phyloP scores from a whole-genome alignment of 2,797 vertebrate species.

The Tolypeutes matacus region DNA sequence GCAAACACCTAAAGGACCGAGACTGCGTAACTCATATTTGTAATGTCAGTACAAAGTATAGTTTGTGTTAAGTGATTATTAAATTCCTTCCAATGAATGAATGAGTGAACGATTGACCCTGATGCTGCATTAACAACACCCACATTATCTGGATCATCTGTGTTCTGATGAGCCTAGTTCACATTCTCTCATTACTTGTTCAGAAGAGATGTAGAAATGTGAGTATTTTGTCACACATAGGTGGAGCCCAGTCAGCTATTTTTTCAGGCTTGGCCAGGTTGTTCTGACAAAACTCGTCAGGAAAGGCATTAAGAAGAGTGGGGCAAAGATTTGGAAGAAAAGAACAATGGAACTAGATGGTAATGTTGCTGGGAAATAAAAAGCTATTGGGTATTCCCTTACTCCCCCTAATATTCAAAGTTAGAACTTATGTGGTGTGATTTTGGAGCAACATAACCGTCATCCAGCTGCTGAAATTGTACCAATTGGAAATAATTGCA shows the following conservation, averaged over 20 bases:
- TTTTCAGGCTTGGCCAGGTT: constrained; percentile 46
- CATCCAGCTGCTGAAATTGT: constrained; percentile 23
- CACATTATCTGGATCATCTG: constrained; percentile 68
- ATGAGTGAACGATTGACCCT: constrained; percentile 51
- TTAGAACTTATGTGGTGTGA: background rate
- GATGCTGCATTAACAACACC: constrained; percentile 44
- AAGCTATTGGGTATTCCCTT: background rate
- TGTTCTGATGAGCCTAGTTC: constrained; percentile 46
- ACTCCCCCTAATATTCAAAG: constrained; percentile 25
- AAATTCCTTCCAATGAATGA: constrained; percentile 50
- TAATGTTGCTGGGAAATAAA: constrained; percentile 60
- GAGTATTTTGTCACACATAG: constrained; percentile 68
- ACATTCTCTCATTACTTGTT: constrained; percentile 68
- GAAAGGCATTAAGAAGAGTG: constrained; percentile 48
- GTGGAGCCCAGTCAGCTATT: constrained; percentile 60
- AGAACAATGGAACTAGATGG: constrained; percentile 8
- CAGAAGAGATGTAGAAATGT: constrained; percentile 69
- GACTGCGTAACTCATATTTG: constrained; percentile 15
- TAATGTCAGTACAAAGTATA: constrained; percentile 15
- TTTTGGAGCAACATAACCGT: constrained; percentile 26
- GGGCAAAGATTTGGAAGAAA: constrained; percentile 58
- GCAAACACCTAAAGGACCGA: constrained; percentile 31
- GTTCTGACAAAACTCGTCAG: constrained; percentile 41
- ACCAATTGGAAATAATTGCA: constrained; percentile 22
- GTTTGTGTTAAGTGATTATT: constrained; percentile 60